These are phyloP conservation scores for Lonchura striata DNA, from an alignment of 2,113 vertebrate genomes.

Conservation along the genomic window DNA sequence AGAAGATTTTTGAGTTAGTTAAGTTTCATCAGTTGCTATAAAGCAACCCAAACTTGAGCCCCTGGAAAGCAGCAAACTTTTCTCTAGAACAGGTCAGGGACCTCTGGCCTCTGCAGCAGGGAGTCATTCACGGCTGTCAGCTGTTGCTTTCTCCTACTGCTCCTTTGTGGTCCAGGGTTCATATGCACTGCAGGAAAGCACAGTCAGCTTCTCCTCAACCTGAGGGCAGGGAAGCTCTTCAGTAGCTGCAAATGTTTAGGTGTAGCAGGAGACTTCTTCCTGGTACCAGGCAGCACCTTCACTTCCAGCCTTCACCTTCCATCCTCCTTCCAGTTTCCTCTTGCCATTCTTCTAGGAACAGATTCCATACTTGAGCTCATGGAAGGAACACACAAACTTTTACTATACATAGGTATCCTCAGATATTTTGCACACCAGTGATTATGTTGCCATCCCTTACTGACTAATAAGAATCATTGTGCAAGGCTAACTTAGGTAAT, in stretches of 20 bases:
- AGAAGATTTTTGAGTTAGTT: neutral
- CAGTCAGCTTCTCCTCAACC: neutral
- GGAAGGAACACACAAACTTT: neutral
- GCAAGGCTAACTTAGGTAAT: neutral
- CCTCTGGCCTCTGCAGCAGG: neutral
- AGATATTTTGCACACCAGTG: neutral
- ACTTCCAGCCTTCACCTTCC: neutral
- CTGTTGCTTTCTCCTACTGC: neutral
- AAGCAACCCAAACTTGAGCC: neutral
- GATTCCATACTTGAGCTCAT: neutral
- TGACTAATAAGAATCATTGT: neutral
- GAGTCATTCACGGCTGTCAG: neutral
- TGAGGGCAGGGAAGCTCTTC: neutral
- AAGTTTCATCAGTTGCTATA: neutral
- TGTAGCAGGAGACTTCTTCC: neutral
- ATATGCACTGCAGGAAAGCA: neutral
- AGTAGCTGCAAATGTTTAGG: neutral
- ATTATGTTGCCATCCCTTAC: neutral
- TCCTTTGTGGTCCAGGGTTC: neutral
- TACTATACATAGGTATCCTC: neutral
- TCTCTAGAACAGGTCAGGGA: neutral
- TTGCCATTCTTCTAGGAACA: neutral
- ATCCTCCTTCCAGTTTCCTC: neutral
- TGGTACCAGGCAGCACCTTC: neutral
- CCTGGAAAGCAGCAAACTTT: neutral